These are phyloP conservation scores for Porites lutea DNA, from an alignment of 64 coral and sea anemone genomes.

Conservation along the genomic window DNA sequence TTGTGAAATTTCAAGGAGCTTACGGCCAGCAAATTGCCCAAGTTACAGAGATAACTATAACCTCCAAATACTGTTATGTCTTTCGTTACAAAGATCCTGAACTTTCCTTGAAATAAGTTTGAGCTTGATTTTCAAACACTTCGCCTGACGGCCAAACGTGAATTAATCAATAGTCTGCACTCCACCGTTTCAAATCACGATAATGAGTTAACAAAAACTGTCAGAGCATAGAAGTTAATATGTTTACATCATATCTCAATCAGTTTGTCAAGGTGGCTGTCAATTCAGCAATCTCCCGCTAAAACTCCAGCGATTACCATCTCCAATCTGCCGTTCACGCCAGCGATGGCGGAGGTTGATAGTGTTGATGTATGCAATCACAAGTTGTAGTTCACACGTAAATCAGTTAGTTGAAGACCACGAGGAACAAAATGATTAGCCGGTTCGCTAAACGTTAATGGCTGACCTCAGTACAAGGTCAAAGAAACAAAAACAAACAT, in stretches of 20 bases:
- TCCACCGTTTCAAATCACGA: neutral
- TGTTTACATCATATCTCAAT: slow-evolving; percentile 19
- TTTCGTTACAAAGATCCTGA: neutral
- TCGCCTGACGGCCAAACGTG: neutral
- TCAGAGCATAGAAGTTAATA: neutral
- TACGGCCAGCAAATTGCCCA: neutral
- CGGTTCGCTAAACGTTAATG: neutral
- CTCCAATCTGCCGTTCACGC: neutral
- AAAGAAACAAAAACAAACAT: neutral
- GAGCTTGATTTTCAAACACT: too few relatives aligned
- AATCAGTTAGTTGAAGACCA: neutral
- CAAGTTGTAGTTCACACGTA: neutral
- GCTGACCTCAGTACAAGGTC: neutral
- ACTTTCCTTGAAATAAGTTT: neutral
- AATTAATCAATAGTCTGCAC: neutral
- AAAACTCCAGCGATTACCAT: neutral
- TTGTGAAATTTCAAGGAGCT: neutral
- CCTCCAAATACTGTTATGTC: neutral
- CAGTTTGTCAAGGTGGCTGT: neutral
- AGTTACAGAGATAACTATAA: neutral
- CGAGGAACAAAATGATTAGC: slow-evolving; percentile 6
- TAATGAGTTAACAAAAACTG: neutral
- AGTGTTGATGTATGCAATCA: neutral
- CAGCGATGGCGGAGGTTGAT: neutral
- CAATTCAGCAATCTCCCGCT: neutral